A percentile compares a stretch with the other conserved stretches of the same genome.
phyloP scores from a whole-genome alignment of 2,113 vertebrate species.

The Pseudopipra pipra region DNA sequence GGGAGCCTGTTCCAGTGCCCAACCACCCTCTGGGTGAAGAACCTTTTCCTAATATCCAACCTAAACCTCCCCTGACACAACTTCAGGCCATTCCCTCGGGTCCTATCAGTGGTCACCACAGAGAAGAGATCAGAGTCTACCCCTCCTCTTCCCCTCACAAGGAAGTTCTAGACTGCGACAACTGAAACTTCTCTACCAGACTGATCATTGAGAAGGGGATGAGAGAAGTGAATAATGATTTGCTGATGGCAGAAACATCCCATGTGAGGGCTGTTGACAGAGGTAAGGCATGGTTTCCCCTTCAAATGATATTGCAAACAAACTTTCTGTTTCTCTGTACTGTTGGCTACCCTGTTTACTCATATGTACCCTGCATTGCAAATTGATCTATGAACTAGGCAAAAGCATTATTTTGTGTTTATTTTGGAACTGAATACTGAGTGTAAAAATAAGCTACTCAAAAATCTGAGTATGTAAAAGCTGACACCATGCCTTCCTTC shows the following conservation, averaged over 20 bases:
- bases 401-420: background rate
- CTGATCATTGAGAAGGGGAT: background rate
- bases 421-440: background rate
- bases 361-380: background rate
- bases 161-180: background rate
- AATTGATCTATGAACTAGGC: background rate
- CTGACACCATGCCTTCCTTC: background rate
- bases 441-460: background rate
- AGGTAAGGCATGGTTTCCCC: background rate
- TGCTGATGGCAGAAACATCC: background rate
- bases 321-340: background rate
- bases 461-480: background rate
- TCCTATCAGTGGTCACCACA: background rate
- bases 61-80: background rate
- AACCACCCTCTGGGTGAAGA: background rate
- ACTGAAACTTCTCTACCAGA: background rate
- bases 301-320: background rate
- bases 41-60: background rate
- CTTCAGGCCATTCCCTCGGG: background rate
- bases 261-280: background rate
- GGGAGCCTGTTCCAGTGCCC: background rate
- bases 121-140: background rate
- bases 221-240: background rate
- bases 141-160: background rate
- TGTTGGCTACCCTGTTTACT: background rate